phyloP scores from a whole-genome alignment of 2,888 invertebrate species.

The Drosophila robusta region DNA sequence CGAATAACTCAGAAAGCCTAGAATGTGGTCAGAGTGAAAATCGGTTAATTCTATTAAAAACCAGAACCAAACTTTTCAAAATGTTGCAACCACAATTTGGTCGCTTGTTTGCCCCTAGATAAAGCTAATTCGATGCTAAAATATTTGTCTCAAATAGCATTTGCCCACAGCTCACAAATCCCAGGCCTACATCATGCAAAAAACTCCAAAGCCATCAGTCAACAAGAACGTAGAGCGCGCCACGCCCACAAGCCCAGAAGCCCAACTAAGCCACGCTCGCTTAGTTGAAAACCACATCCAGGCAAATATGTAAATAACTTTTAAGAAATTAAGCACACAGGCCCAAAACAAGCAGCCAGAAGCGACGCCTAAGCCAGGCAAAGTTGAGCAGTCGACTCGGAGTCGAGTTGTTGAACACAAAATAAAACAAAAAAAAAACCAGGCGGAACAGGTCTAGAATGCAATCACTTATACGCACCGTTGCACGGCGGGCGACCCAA shows the following conservation, averaged over 20 bases:
- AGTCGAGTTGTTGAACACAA: constrained; percentile 21
- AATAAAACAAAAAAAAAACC: neutral
- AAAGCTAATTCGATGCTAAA: constrained; percentile 26
- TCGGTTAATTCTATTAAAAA: constrained; percentile 1
- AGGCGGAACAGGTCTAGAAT: constrained; percentile 51
- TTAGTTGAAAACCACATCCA: constrained; percentile 70
- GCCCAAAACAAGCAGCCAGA: constrained; percentile 42
- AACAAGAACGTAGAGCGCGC: constrained; percentile 29
- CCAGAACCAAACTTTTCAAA: constrained; percentile 14
- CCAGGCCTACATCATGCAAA: constrained; percentile 21
- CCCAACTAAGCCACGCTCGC: constrained; percentile 53
- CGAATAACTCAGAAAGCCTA: neutral
- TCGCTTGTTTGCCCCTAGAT: constrained; percentile 3
- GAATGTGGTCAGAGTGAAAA: constrained; percentile 5
- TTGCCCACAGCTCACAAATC: constrained; percentile 25
- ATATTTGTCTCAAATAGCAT: constrained; percentile 34
- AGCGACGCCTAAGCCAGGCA: constrained; percentile 26
- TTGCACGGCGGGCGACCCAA: constrained; percentile 59
- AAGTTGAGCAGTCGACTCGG: constrained; percentile 24
- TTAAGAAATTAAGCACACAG: constrained; percentile 76
- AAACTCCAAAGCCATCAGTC: constrained; percentile 32
- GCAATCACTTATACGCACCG: constrained; percentile 76
- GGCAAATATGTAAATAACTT: constrained; percentile 78
- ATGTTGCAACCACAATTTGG: neutral
- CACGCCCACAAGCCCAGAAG: constrained; percentile 16